Evolutionary conservation across 2,888 invertebrate species (phyloP).

Genomic region (Drosophila emarginata): DNA sequence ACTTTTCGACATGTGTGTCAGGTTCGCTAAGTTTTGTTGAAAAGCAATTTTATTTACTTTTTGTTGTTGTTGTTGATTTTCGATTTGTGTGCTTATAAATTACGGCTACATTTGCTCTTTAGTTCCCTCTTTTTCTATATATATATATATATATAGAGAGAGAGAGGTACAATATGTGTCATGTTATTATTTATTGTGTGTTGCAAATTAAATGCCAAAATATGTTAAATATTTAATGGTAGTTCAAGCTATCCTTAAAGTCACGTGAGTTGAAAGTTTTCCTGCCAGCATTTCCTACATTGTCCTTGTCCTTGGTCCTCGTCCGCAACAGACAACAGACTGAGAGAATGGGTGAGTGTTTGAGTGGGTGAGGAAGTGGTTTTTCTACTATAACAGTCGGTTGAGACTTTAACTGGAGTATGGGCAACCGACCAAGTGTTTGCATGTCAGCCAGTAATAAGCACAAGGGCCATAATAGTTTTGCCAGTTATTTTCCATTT

Average conservation of each 20-base stretch:
- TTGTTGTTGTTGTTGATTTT: slow-evolving; percentile 31
- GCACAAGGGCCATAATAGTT: slow-evolving; percentile 77
- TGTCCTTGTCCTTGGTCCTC: slow-evolving; percentile 76
- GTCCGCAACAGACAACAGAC: slow-evolving; percentile 27
- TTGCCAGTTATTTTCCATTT: slow-evolving; percentile 60
- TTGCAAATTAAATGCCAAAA: slow-evolving; percentile 72
- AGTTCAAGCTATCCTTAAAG: slow-evolving; percentile 39
- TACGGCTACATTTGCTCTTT: slow-evolving; percentile 39
- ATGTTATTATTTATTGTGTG: slow-evolving; percentile 75
- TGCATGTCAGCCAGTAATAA: slow-evolving; percentile 79
- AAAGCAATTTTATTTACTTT: slow-evolving; percentile 73
- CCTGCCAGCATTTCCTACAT: slow-evolving; percentile 39
- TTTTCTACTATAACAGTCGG: neutral
- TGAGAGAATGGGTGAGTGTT: neutral
- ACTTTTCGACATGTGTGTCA: slow-evolving; percentile 76
- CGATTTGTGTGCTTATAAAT: slow-evolving; percentile 63
- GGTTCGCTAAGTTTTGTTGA: slow-evolving; percentile 69
- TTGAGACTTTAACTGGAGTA: slow-evolving; percentile 7
- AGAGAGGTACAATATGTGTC: slow-evolving; percentile 45
- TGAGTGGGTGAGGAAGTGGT: neutral
- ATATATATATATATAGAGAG: too few relatives aligned
- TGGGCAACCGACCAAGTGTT: slow-evolving; percentile 55
- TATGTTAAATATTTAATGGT: slow-evolving; percentile 69
- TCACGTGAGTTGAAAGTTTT: slow-evolving; percentile 42
- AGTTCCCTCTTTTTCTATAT: neutral